These are phyloP conservation scores for Bufo gargarizans DNA, from an alignment of 2,113 vertebrate genomes.

Conservation along the genomic window DNA sequence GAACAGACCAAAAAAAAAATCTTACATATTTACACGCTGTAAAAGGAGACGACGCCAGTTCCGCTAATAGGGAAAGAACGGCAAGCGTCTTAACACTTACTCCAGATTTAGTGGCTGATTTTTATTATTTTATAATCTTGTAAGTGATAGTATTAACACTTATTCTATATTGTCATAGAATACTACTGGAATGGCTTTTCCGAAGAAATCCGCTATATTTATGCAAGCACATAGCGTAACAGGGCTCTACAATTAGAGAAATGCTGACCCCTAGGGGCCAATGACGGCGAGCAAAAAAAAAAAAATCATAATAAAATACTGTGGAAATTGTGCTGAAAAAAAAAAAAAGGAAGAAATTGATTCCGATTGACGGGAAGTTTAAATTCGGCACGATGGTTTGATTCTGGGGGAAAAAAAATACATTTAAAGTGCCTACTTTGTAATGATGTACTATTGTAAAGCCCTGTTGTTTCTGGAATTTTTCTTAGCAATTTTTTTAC, in stretches of 20 bases:
- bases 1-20: slow-evolving; percentile 59
- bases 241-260: slow-evolving; percentile 76
- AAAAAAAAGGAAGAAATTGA: slow-evolving; percentile 59
- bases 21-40: slow-evolving; percentile 43
- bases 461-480: slow-evolving; percentile 73
- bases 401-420: not conserved
- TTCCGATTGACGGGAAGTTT: slow-evolving; percentile 68
- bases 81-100: not conserved
- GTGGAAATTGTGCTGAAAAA: slow-evolving; percentile 78
- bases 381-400: slow-evolving; percentile 5
- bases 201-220: slow-evolving; percentile 61
- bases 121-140: slow-evolving; percentile 63
- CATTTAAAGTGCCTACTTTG: slow-evolving; percentile 80
- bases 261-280: slow-evolving; percentile 60
- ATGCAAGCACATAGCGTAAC: slow-evolving; percentile 67
- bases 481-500: slow-evolving; percentile 61
- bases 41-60: slow-evolving; percentile 24
- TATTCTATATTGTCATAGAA: slow-evolving; percentile 57
- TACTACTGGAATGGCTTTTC: slow-evolving; percentile 4
- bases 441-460: slow-evolving; percentile 75
- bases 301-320: slow-evolving; percentile 47
- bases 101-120: slow-evolving; percentile 59
- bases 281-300: not conserved
- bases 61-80: not conserved
- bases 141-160: slow-evolving; percentile 63